Base-by-base conservation (phyloP, 35 echinoderm and acorn worm species). In the Anneissia japonica region DNA sequence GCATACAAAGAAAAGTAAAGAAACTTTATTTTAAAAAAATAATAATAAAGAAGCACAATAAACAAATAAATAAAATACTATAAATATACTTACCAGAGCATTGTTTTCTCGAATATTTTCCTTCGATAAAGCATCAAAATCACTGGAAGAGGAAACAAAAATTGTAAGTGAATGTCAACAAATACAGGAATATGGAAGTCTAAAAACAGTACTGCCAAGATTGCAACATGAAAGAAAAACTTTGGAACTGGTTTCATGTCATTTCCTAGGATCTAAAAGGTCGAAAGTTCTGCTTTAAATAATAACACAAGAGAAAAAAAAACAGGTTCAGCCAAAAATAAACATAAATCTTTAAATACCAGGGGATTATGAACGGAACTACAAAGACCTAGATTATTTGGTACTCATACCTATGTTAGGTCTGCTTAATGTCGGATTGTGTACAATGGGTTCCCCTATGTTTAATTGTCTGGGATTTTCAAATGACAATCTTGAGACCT, bases 91-190 rank as follows among this genome's bases (percentile, higher is more conserved):
- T 83, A 96, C 93, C 86, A 96, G 51, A 23, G 55, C 77, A 77
- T 91, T 92, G 38, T 96, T 96, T 82, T 96, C 89, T 36, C 86
- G 74, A 4, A 96, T 77, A 80, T 96, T 92, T 38, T 92, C 88
- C 82, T 91, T 91, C 1, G 89, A 87, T 23, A 96, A 82, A 3
- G 93, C 89, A 79, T 96, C 83, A 77, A 96, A 96, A 75, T 96
- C 90, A 82, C 93, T 96, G 86, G 23, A 91, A 77, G 30, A 32
- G 43, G 74, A 39, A 84, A 87, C 16, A 76, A 88, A 94, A 76
- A 73, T 77, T 9, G 34, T 23, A 85, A 39, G 34, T 31, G 29
- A 35, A 30, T 31, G 38, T 26, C 74, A 21, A 34, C 26, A 32
- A 40, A 35, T 51, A 46, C 14, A 32, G 14, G 31, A 34, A 34